Base-by-base conservation (phyloP, 2,888 invertebrate genomes). In the Anticlea derivata region DNA sequence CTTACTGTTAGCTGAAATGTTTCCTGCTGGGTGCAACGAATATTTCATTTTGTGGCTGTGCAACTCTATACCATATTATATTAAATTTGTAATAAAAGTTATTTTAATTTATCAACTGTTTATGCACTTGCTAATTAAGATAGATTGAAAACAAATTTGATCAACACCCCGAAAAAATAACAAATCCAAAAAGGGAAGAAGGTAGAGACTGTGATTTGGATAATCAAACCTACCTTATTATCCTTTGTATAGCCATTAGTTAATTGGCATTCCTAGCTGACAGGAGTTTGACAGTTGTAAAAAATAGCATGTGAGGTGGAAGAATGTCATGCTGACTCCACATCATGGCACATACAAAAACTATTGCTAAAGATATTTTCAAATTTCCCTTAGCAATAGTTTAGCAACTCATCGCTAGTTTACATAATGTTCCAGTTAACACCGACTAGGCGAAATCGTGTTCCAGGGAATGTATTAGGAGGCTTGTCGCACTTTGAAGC, bases 391-490 rank as follows among this genome's bases (percentile, higher is more conserved):
- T 46, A 44, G 49, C 40, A 49, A 46, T 48, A 40, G 35, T 41
- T 50, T 47, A 30, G 47, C 47, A 47, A 57, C 34, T 43, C 52
- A 45, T 48, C 31, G 41, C 58, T 52, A 50, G 60, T 65, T 50
- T 67, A 65, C 58, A 61, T 64, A 61, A 62, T 55, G 57, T 60
- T 48, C 66, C 62, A 63, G 63, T 40, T 65, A 63, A 57, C 62
- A 62, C 63, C 60, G 57, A 61, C 59, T 61, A 61, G 53, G 66
- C 64, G 60, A 66, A 68, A 58, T 68, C 66, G 65, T 73, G 76
- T 73, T 75, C 66, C 61, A 64, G 67, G 65, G 75, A 78, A 78
- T 75, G 75, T 74, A 73, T 73, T 80, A 75, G 68, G 75, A 33
- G 30, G 22, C 27, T 11, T 29, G 34, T 34, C 12, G 45, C 50